Conservation (phyloP, 53 echinoderm and acorn worm species). For the Holothuria leucospilota region DNA sequence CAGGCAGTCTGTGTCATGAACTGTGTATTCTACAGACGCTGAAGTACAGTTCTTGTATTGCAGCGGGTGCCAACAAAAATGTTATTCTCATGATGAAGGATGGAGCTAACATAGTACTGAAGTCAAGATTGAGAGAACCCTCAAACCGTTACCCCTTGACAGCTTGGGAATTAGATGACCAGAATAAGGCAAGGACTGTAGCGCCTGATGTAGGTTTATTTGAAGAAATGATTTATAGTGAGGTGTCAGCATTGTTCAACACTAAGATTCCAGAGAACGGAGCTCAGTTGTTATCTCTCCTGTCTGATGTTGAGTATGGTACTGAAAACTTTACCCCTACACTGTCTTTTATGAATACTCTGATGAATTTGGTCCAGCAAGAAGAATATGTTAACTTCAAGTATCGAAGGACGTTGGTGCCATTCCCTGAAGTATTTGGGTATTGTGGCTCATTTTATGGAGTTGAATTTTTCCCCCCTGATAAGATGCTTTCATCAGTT, state of each 20-base stretch:
- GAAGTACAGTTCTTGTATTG: slow-evolving; percentile 72
- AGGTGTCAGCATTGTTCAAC: not conserved
- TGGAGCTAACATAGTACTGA: slow-evolving; percentile 63
- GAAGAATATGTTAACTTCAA: slow-evolving; percentile 81
- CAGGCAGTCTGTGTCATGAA: slow-evolving; percentile 77
- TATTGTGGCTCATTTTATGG: slow-evolving; percentile 90
- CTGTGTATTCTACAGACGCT: slow-evolving; percentile 63
- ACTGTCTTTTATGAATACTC: slow-evolving; percentile 73
- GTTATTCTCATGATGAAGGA: slow-evolving; percentile 70
- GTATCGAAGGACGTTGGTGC: slow-evolving; percentile 46
- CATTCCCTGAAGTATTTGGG: slow-evolving; percentile 77
- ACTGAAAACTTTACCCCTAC: slow-evolving; percentile 13
- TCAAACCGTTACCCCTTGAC: slow-evolving; percentile 59
- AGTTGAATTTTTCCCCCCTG: slow-evolving; percentile 79
- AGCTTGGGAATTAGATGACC: slow-evolving; percentile 48
- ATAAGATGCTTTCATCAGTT: slow-evolving; percentile 60
- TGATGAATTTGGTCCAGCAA: slow-evolving; percentile 85
- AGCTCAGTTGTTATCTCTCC: slow-evolving; percentile 1
- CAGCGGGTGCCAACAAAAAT: slow-evolving; percentile 66
- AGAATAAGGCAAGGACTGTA: slow-evolving; percentile 40
- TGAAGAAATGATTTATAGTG: slow-evolving; percentile 52
- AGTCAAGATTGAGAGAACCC: slow-evolving; percentile 70
- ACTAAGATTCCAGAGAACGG: not conserved
- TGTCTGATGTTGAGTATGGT: slow-evolving; percentile 11
- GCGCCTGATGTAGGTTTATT: slow-evolving; percentile 63